phyloP scores from a whole-genome alignment of 2,888 invertebrate species.

The Cosmopolites sordidus region DNA sequence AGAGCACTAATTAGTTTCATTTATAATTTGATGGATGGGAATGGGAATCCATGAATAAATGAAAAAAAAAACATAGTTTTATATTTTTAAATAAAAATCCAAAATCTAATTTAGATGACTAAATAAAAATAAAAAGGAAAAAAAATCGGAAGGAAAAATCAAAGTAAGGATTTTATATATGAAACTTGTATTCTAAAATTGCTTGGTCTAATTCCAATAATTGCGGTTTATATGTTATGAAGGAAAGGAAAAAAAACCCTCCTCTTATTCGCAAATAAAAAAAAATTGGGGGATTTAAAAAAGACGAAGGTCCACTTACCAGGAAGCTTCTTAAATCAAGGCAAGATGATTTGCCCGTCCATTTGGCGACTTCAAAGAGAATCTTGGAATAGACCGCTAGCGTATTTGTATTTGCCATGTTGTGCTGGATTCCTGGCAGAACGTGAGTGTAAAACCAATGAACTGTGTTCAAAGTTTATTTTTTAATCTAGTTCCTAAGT shows the following conservation, averaged over 20 bases:
- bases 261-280: not conserved
- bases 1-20: too few relatives aligned
- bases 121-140: too few relatives aligned
- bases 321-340: conserved; percentile 10
- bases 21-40: too few relatives aligned
- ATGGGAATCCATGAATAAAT: too few relatives aligned
- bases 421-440: not conserved
- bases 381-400: conserved; percentile 9
- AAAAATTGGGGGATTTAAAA: not conserved
- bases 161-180: too few relatives aligned
- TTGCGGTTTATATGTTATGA: conserved; percentile 10
- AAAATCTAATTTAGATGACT: too few relatives aligned
- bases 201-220: conserved; percentile 8
- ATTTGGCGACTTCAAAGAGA: conserved; percentile 12
- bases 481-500: conserved; percentile 5
- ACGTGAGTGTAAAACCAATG: conserved; percentile 5
- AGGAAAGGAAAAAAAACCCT: conserved; percentile 5
- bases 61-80: too few relatives aligned
- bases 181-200: too few relatives aligned
- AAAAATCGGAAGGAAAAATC: too few relatives aligned
- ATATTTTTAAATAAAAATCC: too few relatives aligned
- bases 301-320: not conserved
- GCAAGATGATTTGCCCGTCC: conserved; percentile 11
- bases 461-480: conserved; percentile 2
- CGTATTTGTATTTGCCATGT: conserved; percentile 17